Evolutionary conservation across 2,888 invertebrate species (phyloP), one percentile per base, ranked within the genome.

Genomic region (Pollenia labialis): DNA sequence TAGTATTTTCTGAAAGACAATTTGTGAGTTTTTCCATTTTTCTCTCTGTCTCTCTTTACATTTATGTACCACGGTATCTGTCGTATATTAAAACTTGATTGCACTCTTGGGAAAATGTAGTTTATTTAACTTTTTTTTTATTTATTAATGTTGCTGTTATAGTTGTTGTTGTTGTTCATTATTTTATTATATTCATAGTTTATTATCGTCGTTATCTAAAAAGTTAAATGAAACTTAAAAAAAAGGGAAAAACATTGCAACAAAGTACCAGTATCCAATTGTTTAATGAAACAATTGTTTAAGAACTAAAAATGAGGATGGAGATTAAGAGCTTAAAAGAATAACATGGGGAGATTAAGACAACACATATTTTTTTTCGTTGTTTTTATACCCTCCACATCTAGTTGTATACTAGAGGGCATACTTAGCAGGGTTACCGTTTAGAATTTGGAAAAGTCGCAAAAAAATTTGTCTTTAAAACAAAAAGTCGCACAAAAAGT

Each of bases 141-240:
- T 18, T 60, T 54, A 60, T 48, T 32, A 74, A 42, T 48, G 50
- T 14, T 64, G 10, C n/a, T 75, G 18, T 76, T 64, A 18, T 42
- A 50, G 10, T 54, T 71, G 12, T 71, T 54, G 18, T 71, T 54
- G 23, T 23, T 32, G 6, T 32, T 32, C 4, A 40, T 52, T 75
- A 40, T 48, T 62, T 48, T 62, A 68, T 50, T 68, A 23, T 64
- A 44, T 23, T 76, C 32, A 32, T 76, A 44, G 54, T 72, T 74
- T 68, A 74, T 74, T 71, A 62, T 80, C 79, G 11, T 50, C 48
- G 44, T 71, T 60, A 80, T 80, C 60, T 62, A 32, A 71, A 56
- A 80, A 80, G 69, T 79, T 79, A 42, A 60, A 60, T 60, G n/a
- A 69, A 79, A 69, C 46, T 16, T 42, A n/a, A 60, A 69, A 52